Base-by-base conservation (phyloP, 2,888 invertebrate species). In the Tiliacea aurago region DNA sequence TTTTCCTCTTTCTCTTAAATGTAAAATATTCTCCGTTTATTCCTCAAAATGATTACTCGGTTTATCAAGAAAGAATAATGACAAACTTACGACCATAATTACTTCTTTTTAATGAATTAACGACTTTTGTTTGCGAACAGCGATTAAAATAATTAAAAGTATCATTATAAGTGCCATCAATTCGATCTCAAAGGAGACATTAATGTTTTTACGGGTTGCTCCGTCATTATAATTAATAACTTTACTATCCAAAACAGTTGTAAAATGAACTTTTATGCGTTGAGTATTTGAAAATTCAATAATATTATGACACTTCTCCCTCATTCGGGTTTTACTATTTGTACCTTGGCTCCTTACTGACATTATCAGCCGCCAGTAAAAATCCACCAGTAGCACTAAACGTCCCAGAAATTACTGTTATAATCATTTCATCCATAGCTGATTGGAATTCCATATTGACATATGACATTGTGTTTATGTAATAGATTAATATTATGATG, bases 81-180 rank as follows among this genome's bases (percentile, higher is more conserved):
- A 71, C 63, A 84, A 85, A 85, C 78, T 88, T 84, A 87, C 87
- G 84, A 88, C 88, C 89, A 91, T 92, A 91, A 94, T 92, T 90
- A 92, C 90, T 91, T 92, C 90, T 93, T 95, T 95, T 93, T 95
- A 95, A 95, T 95, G 94, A 94, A 95, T 94, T 93, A 95, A 96
- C 92, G 94, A 90, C 93, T 93, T 92, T 96, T 94, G 95, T 96
- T 96, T 87, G 80, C 76, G 72, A 96, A 96, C 90, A 91, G 87
- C 91, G 90, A 95, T 96, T 95, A 95, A 94, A 95, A 95, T 95
- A 95, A 96, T 96, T 95, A 96, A 96, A 96, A 96, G 94, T 95
- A 91, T 93, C 95, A 96, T 96, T 96, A 96, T 93, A 93, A 94
- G 91, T 91, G 91, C 93, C 95, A 95, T 95, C 94, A 94, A 95